Conservation (phyloP, 2,888 invertebrate species). For the Crioceris asparagi region DNA sequence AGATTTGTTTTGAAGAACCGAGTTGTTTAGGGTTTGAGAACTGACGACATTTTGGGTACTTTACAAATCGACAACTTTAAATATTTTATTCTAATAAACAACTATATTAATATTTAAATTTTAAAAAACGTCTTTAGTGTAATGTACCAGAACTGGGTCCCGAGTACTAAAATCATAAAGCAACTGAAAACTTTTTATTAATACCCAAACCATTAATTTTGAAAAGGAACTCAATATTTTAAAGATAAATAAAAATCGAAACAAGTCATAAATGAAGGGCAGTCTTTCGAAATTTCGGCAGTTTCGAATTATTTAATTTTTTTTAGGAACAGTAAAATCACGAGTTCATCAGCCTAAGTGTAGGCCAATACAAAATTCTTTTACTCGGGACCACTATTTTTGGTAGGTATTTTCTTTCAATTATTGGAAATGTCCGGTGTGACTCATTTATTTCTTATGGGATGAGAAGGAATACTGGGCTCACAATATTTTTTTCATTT, state of each 20-base stretch:
- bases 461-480: conserved; percentile 35
- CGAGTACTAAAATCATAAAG: conserved; percentile 27
- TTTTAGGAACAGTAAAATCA: conserved; percentile 40
- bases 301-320: conserved; percentile 34
- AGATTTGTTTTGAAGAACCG: conserved; percentile 33
- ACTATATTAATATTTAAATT: conserved; percentile 31
- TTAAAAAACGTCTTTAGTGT: conserved; percentile 30
- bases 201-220: conserved; percentile 39
- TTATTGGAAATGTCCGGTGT: too few relatives aligned
- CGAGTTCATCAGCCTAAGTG: conserved; percentile 31
- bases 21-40: conserved; percentile 32
- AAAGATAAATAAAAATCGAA: conserved; percentile 25
- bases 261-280: conserved; percentile 35
- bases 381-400: conserved; percentile 28
- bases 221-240: conserved; percentile 30
- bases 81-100: conserved; percentile 32
- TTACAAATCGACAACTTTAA: conserved; percentile 36
- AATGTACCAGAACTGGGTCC: conserved; percentile 33
- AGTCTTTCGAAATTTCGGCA: conserved; percentile 40
- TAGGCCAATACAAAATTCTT: conserved; percentile 29
- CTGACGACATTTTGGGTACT: conserved; percentile 34
- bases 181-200: conserved; percentile 26
- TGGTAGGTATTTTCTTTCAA: conserved; percentile 17
- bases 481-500: conserved; percentile 21
- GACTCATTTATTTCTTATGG: conserved; percentile 32